These are phyloP conservation scores for Tenthredo notha DNA, from an alignment of 2,888 invertebrate species.

Conservation along the genomic window DNA sequence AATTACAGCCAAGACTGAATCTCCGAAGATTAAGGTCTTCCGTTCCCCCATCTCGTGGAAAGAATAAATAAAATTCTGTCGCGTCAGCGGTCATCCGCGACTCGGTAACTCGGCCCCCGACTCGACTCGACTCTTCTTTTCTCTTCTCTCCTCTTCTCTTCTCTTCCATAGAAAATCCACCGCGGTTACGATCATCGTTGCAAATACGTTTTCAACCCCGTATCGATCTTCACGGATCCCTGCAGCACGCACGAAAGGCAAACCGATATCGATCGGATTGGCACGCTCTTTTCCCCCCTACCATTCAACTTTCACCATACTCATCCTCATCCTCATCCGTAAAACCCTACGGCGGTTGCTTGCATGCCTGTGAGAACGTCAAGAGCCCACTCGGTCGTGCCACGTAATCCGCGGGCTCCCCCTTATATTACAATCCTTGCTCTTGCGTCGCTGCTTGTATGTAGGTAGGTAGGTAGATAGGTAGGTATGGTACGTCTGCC, in stretches of 20 bases:
- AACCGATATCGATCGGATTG: conserved; percentile 48
- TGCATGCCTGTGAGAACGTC: conserved; percentile 31
- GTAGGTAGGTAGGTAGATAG: not conserved
- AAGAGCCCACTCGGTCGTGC: conserved; percentile 44
- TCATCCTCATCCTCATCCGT: conserved; percentile 24
- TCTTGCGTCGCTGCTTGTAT: conserved; percentile 21
- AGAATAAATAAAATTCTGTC: conserved; percentile 19
- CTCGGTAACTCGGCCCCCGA: not conserved
- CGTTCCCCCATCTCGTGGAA: not conserved
- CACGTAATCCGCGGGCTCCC: conserved; percentile 41
- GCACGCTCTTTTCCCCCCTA: not conserved
- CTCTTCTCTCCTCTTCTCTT: not conserved
- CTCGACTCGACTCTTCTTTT: not conserved
- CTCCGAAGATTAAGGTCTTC: not conserved
- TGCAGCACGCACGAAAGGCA: conserved; percentile 32
- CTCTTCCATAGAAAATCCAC: not conserved
- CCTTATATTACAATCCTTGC: conserved; percentile 30
- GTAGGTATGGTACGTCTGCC: not conserved
- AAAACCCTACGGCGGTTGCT: conserved; percentile 37
- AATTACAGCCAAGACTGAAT: not conserved
- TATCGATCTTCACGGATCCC: conserved; percentile 31
- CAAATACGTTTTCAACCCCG: not conserved
- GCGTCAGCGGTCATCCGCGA: conserved; percentile 36
- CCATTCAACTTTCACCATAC: not conserved
- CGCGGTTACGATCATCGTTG: conserved; percentile 8